Conservation (phyloP, 2,797 vertebrate genomes). For the Pangasius macronema region DNA sequence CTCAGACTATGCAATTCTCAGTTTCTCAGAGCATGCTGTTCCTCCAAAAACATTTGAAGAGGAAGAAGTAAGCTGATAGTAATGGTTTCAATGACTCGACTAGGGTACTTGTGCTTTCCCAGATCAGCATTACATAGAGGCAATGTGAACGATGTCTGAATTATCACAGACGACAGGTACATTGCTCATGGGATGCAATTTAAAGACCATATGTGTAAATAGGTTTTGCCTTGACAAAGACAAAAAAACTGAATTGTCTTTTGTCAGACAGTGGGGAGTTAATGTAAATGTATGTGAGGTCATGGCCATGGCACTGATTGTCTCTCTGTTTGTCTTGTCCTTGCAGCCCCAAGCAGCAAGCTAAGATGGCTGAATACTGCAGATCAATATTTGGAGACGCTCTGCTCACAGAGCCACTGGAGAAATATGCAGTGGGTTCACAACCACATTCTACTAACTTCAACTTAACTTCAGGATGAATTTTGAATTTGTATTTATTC, state of each 20-base stretch:
- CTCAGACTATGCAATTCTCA: not conserved
- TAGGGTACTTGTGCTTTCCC: not conserved
- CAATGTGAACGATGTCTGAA: slow-evolving; percentile 13
- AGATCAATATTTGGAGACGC: slow-evolving; percentile 95
- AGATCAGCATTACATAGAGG: not conserved
- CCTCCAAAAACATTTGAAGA: not conserved
- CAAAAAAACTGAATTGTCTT: slow-evolving; percentile 13
- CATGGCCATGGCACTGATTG: slow-evolving; percentile 24
- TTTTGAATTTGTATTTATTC: not conserved
- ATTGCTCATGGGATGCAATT: slow-evolving; percentile 17
- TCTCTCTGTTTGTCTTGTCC: slow-evolving; percentile 53
- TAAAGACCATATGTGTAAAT: slow-evolving; percentile 17
- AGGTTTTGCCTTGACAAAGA: slow-evolving; percentile 3
- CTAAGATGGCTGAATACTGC: slow-evolving; percentile 98
- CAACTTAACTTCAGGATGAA: not conserved
- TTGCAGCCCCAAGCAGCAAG: slow-evolving; percentile 92
- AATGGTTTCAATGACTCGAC: not conserved
- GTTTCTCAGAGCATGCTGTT: slow-evolving; percentile 21
- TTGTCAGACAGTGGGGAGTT: slow-evolving; percentile 25
- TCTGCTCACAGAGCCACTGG: slow-evolving; percentile 88
- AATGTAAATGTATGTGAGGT: slow-evolving; percentile 27
- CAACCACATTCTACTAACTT: not conserved
- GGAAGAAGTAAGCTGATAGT: not conserved
- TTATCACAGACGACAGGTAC: slow-evolving; percentile 4
- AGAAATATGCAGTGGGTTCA: slow-evolving; percentile 90